These are phyloP conservation scores for Eristalis pertinax DNA, from an alignment of 2,888 invertebrate genomes.

Conservation along the genomic window DNA sequence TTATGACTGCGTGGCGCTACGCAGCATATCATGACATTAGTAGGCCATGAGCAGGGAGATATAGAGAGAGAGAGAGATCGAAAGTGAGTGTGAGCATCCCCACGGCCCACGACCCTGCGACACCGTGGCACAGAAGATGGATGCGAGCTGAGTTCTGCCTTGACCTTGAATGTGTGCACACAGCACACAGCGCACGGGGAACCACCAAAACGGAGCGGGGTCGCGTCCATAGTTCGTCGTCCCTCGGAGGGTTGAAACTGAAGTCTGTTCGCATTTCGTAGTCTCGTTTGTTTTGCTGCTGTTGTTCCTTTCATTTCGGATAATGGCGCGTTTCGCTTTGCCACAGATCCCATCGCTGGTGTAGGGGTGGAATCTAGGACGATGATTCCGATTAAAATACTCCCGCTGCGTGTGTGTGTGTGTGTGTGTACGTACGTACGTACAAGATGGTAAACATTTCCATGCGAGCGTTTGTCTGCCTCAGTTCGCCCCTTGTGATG, in stretches of 20 bases:
- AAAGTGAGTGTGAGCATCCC: neutral
- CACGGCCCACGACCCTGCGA: no score
- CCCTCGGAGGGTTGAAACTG: neutral
- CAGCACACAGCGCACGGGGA: neutral
- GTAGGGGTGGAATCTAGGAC: slow-evolving; percentile 35
- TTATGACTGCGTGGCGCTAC: slow-evolving; percentile 49
- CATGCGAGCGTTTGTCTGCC: slow-evolving; percentile 5
- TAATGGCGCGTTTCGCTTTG: slow-evolving; percentile 27
- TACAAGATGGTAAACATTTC: neutral
- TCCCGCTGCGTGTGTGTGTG: slow-evolving; percentile 1
- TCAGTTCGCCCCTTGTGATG: neutral
- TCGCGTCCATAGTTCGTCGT: neutral
- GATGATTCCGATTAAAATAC: slow-evolving; percentile 43
- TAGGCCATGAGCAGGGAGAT: slow-evolving; percentile 48
- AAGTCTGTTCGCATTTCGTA: neutral
- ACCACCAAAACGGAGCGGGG: neutral
- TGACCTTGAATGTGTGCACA: slow-evolving; percentile 53
- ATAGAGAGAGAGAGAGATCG: slow-evolving; percentile 13
- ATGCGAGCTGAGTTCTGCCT: slow-evolving; percentile 24
- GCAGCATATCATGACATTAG: slow-evolving; percentile 57
- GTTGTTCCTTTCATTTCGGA: slow-evolving; percentile 8
- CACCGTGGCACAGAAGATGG: neutral
- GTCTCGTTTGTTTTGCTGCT: neutral
- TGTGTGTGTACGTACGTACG: neutral
- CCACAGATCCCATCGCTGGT: neutral